A percentile compares a stretch with the other conserved stretches of the same genome.
phyloP scores from a whole-genome alignment of 2,888 invertebrate genomes.

The Microplitis manilae region DNA sequence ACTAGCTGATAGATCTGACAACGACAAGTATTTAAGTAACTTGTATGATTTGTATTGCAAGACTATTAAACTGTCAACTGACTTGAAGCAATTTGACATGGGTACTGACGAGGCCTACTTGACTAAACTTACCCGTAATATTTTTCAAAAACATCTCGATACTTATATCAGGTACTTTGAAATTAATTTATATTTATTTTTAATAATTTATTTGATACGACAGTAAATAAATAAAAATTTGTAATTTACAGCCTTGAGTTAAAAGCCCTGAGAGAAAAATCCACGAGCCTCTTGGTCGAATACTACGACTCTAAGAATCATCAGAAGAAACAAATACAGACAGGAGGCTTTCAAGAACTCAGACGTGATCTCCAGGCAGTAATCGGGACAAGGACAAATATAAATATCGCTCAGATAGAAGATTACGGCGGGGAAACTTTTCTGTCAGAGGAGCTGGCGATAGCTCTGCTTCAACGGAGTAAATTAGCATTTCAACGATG shows the following conservation, averaged over 20 bases:
- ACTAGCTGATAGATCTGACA: slow-evolving; percentile 85
- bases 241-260: slow-evolving; percentile 77
- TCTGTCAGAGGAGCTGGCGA: slow-evolving; percentile 94
- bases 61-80: slow-evolving; percentile 82
- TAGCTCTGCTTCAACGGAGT: slow-evolving; percentile 90
- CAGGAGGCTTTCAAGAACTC: slow-evolving; percentile 93
- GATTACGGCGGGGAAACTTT: slow-evolving; percentile 98
- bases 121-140: slow-evolving; percentile 83
- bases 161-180: slow-evolving; percentile 80
- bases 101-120: slow-evolving; percentile 86
- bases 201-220: not conserved
- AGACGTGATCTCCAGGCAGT: slow-evolving; percentile 94
- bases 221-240: not conserved
- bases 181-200: slow-evolving; percentile 51
- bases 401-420: slow-evolving; percentile 94
- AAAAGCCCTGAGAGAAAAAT: slow-evolving; percentile 84
- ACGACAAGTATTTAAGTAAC: slow-evolving; percentile 90
- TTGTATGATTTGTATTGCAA: slow-evolving; percentile 92
- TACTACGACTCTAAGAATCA: slow-evolving; percentile 96
- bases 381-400: slow-evolving; percentile 91
- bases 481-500: slow-evolving; percentile 92
- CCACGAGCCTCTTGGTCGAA: slow-evolving; percentile 81
- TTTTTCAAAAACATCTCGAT: slow-evolving; percentile 85
- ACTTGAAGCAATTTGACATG: slow-evolving; percentile 82
- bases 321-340: slow-evolving; percentile 92